These are phyloP conservation scores for Phylloscopus trochilus DNA, from an alignment of 2,113 vertebrate species.

Conservation along the genomic window DNA sequence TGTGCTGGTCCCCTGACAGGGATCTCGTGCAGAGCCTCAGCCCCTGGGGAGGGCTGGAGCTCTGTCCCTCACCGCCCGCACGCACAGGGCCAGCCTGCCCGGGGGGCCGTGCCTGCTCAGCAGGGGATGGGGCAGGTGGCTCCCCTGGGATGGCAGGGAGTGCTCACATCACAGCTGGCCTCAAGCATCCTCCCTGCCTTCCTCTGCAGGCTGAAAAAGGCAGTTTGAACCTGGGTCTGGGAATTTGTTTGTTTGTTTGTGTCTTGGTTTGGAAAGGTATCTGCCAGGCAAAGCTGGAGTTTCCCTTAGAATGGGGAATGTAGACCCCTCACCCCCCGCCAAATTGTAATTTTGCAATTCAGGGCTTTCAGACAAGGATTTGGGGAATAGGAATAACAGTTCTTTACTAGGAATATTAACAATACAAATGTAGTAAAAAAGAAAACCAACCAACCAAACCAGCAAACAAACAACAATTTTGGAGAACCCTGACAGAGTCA, in stretches of 20 bases:
- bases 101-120: not conserved
- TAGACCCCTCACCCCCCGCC: too few species aligned
- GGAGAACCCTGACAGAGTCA: too few species aligned
- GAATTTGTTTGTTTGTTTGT: not conserved
- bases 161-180: not conserved
- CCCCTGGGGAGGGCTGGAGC: not conserved
- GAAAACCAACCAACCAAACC: too few species aligned
- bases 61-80: not conserved
- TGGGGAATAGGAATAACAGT: too few species aligned
- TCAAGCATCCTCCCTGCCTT: not conserved
- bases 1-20: not conserved
- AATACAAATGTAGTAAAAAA: too few species aligned
- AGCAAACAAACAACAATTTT: too few species aligned
- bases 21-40: not conserved
- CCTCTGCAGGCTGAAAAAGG: not conserved
- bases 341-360: too few species aligned
- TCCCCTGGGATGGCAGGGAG: not conserved
- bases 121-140: not conserved
- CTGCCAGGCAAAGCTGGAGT: too few species aligned
- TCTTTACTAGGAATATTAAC: too few species aligned
- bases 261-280: too few species aligned
- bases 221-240: not conserved
- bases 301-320: too few species aligned
- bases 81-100: not conserved
- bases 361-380: too few species aligned